phyloP scores from a whole-genome alignment of 2,888 invertebrate genomes.

The Dasysyrphus tricinctus region DNA sequence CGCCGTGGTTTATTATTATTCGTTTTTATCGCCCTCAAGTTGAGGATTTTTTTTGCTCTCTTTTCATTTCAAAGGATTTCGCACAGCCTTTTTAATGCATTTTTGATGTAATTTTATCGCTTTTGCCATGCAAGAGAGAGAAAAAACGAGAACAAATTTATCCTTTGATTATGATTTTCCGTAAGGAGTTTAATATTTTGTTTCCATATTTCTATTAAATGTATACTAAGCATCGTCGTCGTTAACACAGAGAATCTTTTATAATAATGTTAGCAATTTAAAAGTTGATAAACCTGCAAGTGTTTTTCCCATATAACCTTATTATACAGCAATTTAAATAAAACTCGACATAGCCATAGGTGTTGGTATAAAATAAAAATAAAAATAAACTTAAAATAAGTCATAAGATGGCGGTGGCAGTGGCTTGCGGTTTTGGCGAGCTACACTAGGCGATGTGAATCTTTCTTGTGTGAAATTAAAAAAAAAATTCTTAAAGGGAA shows the following conservation, averaged over 20 bases:
- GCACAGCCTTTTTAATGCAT: slow-evolving; percentile 45
- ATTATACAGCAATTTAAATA: not conserved
- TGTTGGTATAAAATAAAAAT: not conserved
- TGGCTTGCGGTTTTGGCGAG: not conserved
- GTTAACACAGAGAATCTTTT: slow-evolving; percentile 1
- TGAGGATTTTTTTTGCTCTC: not conserved
- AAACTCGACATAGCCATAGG: slow-evolving; percentile 20
- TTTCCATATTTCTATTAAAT: not conserved
- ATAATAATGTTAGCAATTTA: slow-evolving; percentile 22
- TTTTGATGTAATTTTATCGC: slow-evolving; percentile 57
- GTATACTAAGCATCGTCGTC: not conserved
- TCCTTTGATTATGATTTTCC: slow-evolving; percentile 22
- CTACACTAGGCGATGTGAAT: too few relatives aligned
- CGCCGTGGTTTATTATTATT: slow-evolving; percentile 29
- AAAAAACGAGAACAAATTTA: not conserved
- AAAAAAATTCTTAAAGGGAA: not conserved
- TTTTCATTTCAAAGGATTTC: slow-evolving; percentile 17
- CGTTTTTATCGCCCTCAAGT: slow-evolving; percentile 18
- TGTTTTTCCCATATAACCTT: not conserved
- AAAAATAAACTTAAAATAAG: slow-evolving; percentile 18
- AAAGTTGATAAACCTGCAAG: slow-evolving; percentile 9
- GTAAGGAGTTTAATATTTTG: not conserved
- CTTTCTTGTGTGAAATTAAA: not conserved
- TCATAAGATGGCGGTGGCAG: not conserved
- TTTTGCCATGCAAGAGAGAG: not conserved